These are phyloP conservation scores for Stomatorhinus ivindoensis DNA, from an alignment of 2,113 vertebrate species.

Conservation along the genomic window DNA sequence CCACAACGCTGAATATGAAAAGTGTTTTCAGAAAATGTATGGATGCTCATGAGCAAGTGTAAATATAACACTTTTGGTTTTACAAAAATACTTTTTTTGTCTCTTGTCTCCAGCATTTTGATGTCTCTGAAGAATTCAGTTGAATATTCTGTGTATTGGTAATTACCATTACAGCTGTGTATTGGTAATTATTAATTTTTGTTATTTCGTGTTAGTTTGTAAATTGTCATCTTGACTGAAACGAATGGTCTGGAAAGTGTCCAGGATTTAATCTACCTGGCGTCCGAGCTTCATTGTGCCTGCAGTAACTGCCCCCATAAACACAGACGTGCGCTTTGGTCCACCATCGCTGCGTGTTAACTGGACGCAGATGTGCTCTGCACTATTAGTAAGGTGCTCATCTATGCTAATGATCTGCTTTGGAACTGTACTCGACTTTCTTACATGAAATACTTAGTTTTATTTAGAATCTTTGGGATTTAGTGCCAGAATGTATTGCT, in stretches of 20 bases:
- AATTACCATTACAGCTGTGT: neutral
- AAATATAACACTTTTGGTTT: neutral
- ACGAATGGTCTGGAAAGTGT: neutral
- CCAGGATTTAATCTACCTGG: neutral
- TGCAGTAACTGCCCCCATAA: neutral
- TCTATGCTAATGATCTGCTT: neutral
- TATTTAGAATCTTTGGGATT: neutral
- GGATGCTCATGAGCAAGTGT: neutral
- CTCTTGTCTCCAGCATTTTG: neutral
- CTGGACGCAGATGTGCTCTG: neutral
- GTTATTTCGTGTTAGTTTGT: neutral
- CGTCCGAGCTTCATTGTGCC: neutral
- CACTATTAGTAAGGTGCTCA: neutral
- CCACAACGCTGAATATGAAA: no score
- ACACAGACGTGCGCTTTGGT: neutral
- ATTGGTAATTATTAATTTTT: neutral
- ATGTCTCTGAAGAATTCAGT: neutral
- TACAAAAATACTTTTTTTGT: neutral
- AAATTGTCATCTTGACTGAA: neutral
- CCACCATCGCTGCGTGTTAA: neutral
- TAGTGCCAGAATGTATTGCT: neutral
- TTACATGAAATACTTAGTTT: neutral
- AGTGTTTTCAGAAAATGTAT: no score
- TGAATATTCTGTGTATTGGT: neutral
- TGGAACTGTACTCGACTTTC: neutral